Percentiles rank a stretch among this genome's conserved stretches.
Evolutionary conservation across 2,113 vertebrate genomes (phyloP).

Genomic region (Charina bottae): DNA sequence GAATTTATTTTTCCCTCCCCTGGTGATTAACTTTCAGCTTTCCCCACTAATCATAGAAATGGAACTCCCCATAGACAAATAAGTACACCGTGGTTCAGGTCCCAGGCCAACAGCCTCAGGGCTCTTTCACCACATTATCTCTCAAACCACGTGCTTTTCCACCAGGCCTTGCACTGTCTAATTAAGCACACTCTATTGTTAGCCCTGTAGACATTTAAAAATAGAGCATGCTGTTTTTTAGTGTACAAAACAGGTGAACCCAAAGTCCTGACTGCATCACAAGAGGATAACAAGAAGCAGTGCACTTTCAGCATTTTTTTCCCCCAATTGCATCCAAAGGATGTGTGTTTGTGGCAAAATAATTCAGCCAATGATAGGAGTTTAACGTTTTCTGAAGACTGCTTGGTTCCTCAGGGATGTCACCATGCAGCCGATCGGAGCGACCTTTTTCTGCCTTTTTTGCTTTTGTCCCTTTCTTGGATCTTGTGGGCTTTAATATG

Average conservation of each 20-base stretch:
- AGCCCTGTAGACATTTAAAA: background rate
- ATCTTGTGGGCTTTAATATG: background rate
- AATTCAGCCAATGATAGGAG: background rate
- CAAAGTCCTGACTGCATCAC: background rate
- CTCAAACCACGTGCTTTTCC: background rate
- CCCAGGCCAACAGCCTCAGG: background rate
- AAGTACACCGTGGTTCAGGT: background rate
- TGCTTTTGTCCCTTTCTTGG: background rate
- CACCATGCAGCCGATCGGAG: background rate
- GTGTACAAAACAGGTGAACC: background rate
- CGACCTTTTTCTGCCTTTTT: background rate
- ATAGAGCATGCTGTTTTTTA: background rate
- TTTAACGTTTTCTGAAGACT: background rate
- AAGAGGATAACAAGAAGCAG: background rate
- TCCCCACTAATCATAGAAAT: background rate
- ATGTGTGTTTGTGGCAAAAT: background rate
- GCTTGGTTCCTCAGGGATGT: background rate
- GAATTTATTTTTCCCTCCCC: background rate
- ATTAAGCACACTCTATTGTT: background rate
- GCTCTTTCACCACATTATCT: background rate
- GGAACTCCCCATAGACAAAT: constrained; percentile 7
- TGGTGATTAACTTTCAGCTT: constrained; percentile 15
- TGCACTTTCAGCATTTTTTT: too few species aligned
- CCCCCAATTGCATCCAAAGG: background rate
- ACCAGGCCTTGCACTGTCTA: background rate